phyloP scores from a whole-genome alignment of 2,113 vertebrate genomes.

The Arothron firmamentum region DNA sequence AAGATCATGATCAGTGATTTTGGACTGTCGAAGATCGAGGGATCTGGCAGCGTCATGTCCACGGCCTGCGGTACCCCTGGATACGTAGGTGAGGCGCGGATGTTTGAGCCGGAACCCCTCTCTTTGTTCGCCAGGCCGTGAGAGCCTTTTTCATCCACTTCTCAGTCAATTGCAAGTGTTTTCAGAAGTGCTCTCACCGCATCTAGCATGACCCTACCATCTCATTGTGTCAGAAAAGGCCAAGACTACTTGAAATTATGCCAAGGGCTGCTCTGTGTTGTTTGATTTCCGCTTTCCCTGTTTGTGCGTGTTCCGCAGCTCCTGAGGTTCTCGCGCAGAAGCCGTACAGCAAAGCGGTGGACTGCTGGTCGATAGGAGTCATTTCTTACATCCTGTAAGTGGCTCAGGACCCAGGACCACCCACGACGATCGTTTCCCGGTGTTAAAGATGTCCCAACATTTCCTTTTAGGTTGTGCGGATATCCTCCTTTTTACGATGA shows the following conservation, averaged over 20 bases:
- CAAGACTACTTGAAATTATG: conserved; percentile 43
- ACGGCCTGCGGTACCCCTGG: conserved; percentile 74
- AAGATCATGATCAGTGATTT: conserved; percentile 76
- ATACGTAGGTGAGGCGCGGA: conserved; percentile 64
- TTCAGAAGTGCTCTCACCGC: conserved; percentile 57
- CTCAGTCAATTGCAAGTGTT: conserved; percentile 57
- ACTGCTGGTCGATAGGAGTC: conserved; percentile 98
- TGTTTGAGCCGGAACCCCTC: conserved; percentile 31
- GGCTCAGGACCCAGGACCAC: background rate
- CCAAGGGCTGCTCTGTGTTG: conserved; percentile 4
- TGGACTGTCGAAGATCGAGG: conserved; percentile 72
- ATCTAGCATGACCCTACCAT: conserved; percentile 47
- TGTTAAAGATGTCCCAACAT: background rate
- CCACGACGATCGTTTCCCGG: fast-evolving
- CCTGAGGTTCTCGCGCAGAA: conserved; percentile 96
- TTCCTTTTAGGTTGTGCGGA: conserved; percentile 84
- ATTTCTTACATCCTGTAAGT: conserved; percentile 97
- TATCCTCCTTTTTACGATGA: conserved; percentile 98
- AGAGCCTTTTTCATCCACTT: conserved; percentile 59
- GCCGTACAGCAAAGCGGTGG: conserved; percentile 97
- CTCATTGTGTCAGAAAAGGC: conserved; percentile 43
- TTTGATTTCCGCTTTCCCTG: conserved; percentile 8
- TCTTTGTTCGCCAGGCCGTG: conserved; percentile 32
- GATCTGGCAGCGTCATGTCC: conserved; percentile 69
- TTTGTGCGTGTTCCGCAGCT: conserved; percentile 68